These are phyloP conservation scores for Micrastur ruficollis DNA, from an alignment of 2,797 vertebrate species.

Conservation along the genomic window DNA sequence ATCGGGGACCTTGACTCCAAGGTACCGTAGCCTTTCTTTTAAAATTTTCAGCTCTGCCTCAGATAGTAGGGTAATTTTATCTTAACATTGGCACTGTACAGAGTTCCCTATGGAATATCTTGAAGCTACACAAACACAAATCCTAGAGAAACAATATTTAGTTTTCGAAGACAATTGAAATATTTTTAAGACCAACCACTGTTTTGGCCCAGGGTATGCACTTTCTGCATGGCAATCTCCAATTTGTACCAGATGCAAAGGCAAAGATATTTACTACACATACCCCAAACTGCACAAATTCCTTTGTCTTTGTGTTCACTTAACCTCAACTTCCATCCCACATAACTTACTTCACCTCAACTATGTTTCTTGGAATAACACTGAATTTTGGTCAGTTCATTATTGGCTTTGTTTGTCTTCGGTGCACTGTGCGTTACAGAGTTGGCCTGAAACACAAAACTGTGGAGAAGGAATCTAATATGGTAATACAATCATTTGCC, in stretches of 20 bases:
- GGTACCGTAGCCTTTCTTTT: not conserved
- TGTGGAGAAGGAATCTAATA: not conserved
- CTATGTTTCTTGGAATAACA: slow-evolving; percentile 48
- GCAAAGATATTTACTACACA: slow-evolving; percentile 30
- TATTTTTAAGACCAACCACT: slow-evolving; percentile 37
- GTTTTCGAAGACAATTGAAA: slow-evolving; percentile 56
- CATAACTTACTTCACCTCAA: slow-evolving; percentile 62
- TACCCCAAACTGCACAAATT: slow-evolving; percentile 35
- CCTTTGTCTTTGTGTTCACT: slow-evolving; percentile 56
- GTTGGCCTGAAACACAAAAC: not conserved
- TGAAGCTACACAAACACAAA: slow-evolving; percentile 18
- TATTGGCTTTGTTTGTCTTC: slow-evolving; percentile 41
- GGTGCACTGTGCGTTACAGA: not conserved
- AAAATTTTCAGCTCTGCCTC: not conserved
- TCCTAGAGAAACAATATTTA: slow-evolving; percentile 62
- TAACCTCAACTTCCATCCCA: slow-evolving; percentile 47
- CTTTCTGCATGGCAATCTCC: slow-evolving; percentile 47
- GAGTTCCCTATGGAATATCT: slow-evolving; percentile 2
- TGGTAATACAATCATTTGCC: slow-evolving; percentile 14
- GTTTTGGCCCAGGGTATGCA: slow-evolving; percentile 8
- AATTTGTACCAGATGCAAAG: slow-evolving; percentile 36
- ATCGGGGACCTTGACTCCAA: not conserved
- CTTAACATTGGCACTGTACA: not conserved
- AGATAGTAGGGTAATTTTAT: not conserved
- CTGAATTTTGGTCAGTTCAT: slow-evolving; percentile 33